Evolutionary conservation across 53 echinoderm and acorn worm genomes (phyloP).

Genomic region (Arbacia lixula): DNA sequence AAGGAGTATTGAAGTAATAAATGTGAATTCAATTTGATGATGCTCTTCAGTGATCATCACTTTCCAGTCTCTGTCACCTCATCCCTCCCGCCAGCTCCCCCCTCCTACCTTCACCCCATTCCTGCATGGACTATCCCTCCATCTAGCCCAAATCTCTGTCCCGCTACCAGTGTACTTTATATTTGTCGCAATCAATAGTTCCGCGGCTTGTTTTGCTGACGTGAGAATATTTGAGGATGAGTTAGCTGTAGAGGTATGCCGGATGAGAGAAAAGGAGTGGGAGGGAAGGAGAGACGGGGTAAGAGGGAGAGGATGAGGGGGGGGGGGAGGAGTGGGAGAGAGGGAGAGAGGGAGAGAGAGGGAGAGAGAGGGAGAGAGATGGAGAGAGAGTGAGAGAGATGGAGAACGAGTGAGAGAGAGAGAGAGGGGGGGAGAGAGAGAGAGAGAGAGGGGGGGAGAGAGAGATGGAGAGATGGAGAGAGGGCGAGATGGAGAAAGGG

Average conservation of each 20-base stretch:
- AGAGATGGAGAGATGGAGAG: no score
- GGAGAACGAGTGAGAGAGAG: background rate
- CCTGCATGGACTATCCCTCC: background rate
- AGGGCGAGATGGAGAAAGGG: no score
- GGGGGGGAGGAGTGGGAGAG: conserved; percentile 10
- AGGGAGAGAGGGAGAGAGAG: conserved; percentile 17
- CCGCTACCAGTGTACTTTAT: conserved; percentile 48
- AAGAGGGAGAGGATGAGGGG: conserved; percentile 3
- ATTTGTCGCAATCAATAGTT: conserved; percentile 54
- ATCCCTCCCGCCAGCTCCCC: background rate
- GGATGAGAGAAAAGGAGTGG: conserved; percentile 20
- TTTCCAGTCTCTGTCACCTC: background rate
- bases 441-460: no score
- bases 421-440: background rate
- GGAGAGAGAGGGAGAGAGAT: conserved; percentile 31
- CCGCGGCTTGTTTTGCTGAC: conserved; percentile 57
- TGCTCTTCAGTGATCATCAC: background rate
- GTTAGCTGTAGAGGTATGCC: conserved; percentile 31
- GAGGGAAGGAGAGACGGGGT: conserved; percentile 23
- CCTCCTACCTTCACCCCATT: background rate
- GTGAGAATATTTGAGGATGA: conserved; percentile 60
- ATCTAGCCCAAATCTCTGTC: conserved; percentile 6
- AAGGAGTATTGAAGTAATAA: no score
- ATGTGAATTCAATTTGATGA: no score
- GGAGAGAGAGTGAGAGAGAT: background rate